A percentile compares a stretch with the other conserved stretches of the same genome.
phyloP scores from a whole-genome alignment of 2,797 vertebrate species.

The Chaetodon trifasciatus region DNA sequence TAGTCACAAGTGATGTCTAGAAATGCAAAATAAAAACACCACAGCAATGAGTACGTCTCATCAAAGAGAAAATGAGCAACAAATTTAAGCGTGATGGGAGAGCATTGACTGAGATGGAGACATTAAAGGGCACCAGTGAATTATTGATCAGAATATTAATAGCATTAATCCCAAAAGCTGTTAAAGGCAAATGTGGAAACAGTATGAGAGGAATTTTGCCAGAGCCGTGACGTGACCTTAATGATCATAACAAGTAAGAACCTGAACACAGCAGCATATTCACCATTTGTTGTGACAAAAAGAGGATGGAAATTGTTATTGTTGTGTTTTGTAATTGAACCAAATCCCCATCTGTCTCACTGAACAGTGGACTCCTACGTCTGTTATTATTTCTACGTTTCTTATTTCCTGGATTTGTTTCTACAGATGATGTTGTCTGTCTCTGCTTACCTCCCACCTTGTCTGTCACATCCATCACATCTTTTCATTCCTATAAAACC shows the following conservation, averaged over 20 bases:
- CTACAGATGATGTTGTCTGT: neutral
- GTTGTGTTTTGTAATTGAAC: conserved; percentile 15
- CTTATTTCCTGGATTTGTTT: conserved; percentile 10
- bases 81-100: neutral
- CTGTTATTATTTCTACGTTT: neutral
- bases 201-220: conserved; percentile 13
- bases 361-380: neutral
- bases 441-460: conserved; percentile 3
- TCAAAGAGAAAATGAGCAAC: conserved; percentile 2
- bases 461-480: neutral
- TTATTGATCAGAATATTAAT: conserved; percentile 72
- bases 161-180: conserved; percentile 60
- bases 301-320: neutral
- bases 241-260: neutral
- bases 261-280: neutral
- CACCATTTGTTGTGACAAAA: neutral
- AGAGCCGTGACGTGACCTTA: conserved; percentile 11
- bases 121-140: conserved; percentile 66
- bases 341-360: neutral
- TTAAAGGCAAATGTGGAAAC: conserved; percentile 25
- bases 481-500: neutral
- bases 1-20: neutral
- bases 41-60: neutral
- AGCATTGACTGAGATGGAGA: conserved; percentile 36
- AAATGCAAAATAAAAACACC: neutral